Conservation (phyloP, 2,797 vertebrate genomes). For the Takifugu ocellatus region DNA sequence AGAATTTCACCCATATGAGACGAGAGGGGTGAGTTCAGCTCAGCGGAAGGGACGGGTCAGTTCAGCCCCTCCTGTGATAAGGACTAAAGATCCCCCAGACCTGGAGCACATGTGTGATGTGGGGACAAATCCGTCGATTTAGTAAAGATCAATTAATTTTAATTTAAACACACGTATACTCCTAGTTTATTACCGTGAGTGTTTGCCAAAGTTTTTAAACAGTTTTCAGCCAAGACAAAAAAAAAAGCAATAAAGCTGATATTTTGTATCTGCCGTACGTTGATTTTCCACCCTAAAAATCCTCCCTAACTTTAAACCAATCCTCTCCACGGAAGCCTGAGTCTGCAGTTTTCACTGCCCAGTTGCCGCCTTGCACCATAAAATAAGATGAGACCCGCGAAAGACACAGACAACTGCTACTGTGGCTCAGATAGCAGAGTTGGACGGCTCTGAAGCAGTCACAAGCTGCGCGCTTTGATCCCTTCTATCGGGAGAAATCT, state of each 20-base stretch:
- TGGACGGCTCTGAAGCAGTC: conserved; percentile 53
- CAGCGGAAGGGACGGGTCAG: conserved; percentile 23
- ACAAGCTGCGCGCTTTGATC: conserved; percentile 44
- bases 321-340: conserved; percentile 4
- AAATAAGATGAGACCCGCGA: conserved; percentile 56
- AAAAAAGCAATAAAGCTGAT: too few species aligned
- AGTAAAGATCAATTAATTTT: not conserved
- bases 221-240: too few species aligned
- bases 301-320: not conserved
- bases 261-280: too few species aligned
- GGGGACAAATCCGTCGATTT: not conserved
- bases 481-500: conserved; percentile 8
- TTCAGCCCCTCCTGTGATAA: conserved; percentile 21
- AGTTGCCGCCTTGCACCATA: conserved; percentile 45
- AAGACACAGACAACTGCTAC: conserved; percentile 73
- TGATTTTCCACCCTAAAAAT: not conserved
- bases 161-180: too few species aligned
- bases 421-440: conserved; percentile 67
- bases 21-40: not conserved
- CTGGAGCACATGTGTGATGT: not conserved
- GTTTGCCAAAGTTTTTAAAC: too few species aligned
- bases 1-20: too few species aligned
- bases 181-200: too few species aligned
- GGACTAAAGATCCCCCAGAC: conserved; percentile 14
- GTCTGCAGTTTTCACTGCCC: conserved; percentile 49